phyloP scores from a whole-genome alignment of 30 jellyfish, hydroid and myxozoan genomes.

The Aurelia coerulea region DNA sequence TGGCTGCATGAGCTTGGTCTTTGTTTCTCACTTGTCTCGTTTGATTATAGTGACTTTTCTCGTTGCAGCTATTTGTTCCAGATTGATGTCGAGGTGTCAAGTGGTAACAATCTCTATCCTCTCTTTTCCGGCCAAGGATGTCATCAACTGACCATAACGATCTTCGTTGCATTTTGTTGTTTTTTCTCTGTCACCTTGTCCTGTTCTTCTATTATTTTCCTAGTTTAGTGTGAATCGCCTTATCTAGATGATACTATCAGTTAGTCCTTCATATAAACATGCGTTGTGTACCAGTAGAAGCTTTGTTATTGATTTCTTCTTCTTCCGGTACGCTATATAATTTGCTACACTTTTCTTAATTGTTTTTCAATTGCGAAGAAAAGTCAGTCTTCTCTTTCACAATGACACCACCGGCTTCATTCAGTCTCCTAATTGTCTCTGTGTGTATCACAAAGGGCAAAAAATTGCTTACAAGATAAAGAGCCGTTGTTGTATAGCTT shows the following conservation, averaged over 20 bases:
- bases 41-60: background rate
- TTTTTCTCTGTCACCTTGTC: background rate
- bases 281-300: too few species aligned
- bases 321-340: too few species aligned
- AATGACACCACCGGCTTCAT: background rate
- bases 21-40: background rate
- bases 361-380: background rate
- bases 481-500: too few species aligned
- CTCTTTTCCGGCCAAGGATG: background rate
- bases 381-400: background rate
- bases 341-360: background rate
- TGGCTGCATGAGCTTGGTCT: background rate
- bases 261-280: too few species aligned
- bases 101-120: background rate
- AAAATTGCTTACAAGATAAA: background rate
- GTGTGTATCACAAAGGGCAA: background rate
- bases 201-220: background rate
- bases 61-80: too few species aligned
- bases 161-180: constrained; percentile 1
- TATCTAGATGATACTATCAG: too few species aligned
- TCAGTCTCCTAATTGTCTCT: background rate
- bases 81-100: too few species aligned
- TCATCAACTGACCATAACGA: constrained; percentile 29
- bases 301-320: too few species aligned
- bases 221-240: too few species aligned